Evolutionary conservation across 2,888 invertebrate genomes (phyloP).

Genomic region (Furcula furcula): DNA sequence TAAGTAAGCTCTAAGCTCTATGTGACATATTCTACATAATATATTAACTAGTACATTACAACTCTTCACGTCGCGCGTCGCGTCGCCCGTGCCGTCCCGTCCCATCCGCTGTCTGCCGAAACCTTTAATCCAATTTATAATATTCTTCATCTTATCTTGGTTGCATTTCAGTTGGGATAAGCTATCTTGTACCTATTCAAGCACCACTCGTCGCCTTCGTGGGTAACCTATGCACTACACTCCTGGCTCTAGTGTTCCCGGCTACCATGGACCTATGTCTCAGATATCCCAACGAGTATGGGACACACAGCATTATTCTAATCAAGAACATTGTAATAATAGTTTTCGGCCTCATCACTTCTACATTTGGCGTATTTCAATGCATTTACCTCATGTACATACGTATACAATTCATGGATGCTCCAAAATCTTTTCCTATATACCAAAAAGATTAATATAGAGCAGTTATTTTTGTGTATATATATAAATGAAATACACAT

Average conservation of each 20-base stretch:
- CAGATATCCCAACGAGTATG: slow-evolving; percentile 49
- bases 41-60: too few relatives aligned
- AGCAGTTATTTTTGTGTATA: too few relatives aligned
- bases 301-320: slow-evolving; percentile 35
- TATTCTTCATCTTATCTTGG: too few relatives aligned
- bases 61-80: too few relatives aligned
- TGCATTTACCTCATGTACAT: slow-evolving; percentile 48
- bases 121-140: too few relatives aligned
- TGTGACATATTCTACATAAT: too few relatives aligned
- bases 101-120: too few relatives aligned
- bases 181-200: slow-evolving; percentile 53
- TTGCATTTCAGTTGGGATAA: slow-evolving; percentile 49
- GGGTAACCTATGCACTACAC: slow-evolving; percentile 53
- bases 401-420: slow-evolving; percentile 12
- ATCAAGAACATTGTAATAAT: slow-evolving; percentile 45
- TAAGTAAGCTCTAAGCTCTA: too few relatives aligned
- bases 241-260: slow-evolving; percentile 54
- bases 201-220: slow-evolving; percentile 59
- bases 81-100: too few relatives aligned
- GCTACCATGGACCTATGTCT: slow-evolving; percentile 58
- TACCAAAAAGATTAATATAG: too few relatives aligned
- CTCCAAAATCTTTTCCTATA: too few relatives aligned
- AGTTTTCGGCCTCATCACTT: slow-evolving; percentile 32
- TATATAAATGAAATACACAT: too few relatives aligned
- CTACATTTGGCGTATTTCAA: slow-evolving; percentile 37